Base-by-base conservation (phyloP, 2,888 invertebrate species). In the Aproaerema taeniolella region DNA sequence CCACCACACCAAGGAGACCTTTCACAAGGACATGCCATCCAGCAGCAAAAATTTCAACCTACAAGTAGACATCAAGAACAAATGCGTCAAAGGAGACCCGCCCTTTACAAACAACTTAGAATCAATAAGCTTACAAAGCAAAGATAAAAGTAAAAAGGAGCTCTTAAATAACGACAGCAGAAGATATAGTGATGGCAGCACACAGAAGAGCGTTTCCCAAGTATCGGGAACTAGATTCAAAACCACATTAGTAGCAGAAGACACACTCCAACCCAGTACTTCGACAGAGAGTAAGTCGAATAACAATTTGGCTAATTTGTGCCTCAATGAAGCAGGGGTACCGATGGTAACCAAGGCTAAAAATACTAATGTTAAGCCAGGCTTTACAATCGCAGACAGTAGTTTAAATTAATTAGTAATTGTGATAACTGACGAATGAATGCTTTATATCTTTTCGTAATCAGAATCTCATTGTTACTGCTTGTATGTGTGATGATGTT, bases 1-100 rank as follows among this genome's bases (percentile, higher is more conserved):
- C 24, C 79, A 79, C 40, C 70, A 76, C 45, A 74, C 79, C 16
- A 81, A 81, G 44, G 81, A 85, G 40, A 68, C 58, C 41, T 67
- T 81, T 45, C 64, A 69, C 53, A 83, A 83, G 49, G 82, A 85
- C 45, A 63, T 82, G 47, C 81, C 83, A 1, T 76, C 81, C 1
- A 82, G 78, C 48, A 83, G 80, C 49, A 81, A 80, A 58, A 86
- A 85, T 52, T 75, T 63, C 47, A 77, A 85, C 50, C 39, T 72
- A 45, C 79, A 81, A 15, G 54, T 45, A 14, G 75, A 80, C n/a
- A 30, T 49, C 1, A 68, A 59, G 45, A 62, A 63, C 42, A 82
- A 81, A 49, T 77, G 67, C 49, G 40, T 50, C 1, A 85, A 75
- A 55, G 59, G 58, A 12, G 71, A 72, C 38, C 40, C 61, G 8